Conservation (phyloP, 2,888 invertebrate genomes). For the Leptopilina syphax region DNA sequence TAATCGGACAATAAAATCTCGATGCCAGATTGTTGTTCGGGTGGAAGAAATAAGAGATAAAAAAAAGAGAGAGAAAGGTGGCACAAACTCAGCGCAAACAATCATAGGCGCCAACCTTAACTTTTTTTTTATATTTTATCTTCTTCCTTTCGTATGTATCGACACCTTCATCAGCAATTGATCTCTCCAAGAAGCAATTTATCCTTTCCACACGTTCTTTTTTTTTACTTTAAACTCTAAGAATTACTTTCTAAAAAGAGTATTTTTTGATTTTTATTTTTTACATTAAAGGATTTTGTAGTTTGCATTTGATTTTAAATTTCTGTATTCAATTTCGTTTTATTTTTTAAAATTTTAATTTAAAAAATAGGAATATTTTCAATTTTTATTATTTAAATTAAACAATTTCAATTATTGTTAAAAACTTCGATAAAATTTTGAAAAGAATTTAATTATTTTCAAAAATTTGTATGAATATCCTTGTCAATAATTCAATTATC, state of each 20-base stretch:
- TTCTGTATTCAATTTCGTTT: too few species aligned
- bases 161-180: constrained; percentile 7
- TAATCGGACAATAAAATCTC: constrained; percentile 40
- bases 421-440: too few species aligned
- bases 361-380: too few species aligned
- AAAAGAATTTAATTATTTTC: too few species aligned
- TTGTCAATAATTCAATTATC: too few species aligned
- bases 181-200: neutral
- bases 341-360: too few species aligned
- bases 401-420: too few species aligned
- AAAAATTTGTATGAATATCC: too few species aligned
- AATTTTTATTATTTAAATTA: too few species aligned
- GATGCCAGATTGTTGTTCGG: constrained; percentile 35
- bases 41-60: constrained; percentile 13
- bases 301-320: too few species aligned
- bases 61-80: constrained; percentile 24
- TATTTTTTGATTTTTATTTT: too few species aligned
- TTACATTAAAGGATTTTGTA: too few species aligned
- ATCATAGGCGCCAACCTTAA: constrained; percentile 29
- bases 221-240: neutral
- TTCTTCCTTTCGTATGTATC: constrained; percentile 24
- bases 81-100: constrained; percentile 18
- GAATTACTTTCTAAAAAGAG: neutral
- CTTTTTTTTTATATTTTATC: constrained; percentile 9
- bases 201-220: neutral